These are phyloP conservation scores for Myotis yumanensis DNA, from an alignment of 2,113 vertebrate species.

Conservation along the genomic window DNA sequence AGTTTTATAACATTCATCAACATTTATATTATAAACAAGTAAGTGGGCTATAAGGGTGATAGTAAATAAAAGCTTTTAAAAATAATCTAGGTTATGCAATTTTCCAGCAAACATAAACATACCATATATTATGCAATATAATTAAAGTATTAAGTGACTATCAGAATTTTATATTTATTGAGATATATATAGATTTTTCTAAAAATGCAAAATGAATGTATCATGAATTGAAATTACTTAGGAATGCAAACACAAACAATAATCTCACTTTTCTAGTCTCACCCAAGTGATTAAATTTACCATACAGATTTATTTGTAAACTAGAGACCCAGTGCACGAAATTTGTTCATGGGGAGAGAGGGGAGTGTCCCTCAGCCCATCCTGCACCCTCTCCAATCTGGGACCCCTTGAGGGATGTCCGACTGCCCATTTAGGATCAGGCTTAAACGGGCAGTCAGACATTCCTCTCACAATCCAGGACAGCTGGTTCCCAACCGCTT, in stretches of 20 bases:
- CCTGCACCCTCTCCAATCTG: too few relatives aligned
- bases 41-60: neutral
- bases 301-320: neutral
- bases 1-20: neutral
- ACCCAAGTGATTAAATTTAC: neutral
- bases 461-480: too few relatives aligned
- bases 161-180: neutral
- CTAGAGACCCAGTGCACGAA: too few relatives aligned
- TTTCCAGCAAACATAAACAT: neutral
- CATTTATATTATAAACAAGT: neutral
- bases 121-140: neutral
- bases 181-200: neutral
- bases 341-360: too few relatives aligned
- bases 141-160: neutral
- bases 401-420: too few relatives aligned
- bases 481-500: too few relatives aligned
- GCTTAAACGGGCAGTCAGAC: too few relatives aligned
- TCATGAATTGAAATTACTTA: neutral
- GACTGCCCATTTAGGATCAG: too few relatives aligned
- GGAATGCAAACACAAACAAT: neutral
- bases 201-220: neutral
- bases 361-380: too few relatives aligned
- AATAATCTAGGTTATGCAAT: neutral
- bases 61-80: neutral
- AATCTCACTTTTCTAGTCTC: neutral